Base-by-base conservation (phyloP, 2,797 vertebrate genomes). In the Sylvilagus floridanus region DNA sequence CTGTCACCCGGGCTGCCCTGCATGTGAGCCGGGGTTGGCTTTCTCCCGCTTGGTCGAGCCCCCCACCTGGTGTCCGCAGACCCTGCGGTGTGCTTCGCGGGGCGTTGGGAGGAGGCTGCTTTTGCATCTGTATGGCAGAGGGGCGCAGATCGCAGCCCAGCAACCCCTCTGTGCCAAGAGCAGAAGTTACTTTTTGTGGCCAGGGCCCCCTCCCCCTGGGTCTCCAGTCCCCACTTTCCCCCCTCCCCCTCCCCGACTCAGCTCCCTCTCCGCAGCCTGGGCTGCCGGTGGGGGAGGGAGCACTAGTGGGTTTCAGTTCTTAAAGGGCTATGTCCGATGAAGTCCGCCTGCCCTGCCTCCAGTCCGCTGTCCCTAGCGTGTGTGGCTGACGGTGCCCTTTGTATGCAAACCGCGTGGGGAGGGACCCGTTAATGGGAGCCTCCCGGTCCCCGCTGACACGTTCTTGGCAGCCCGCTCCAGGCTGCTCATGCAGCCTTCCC, bases 401-500 rank as follows among this genome's bases (percentile, higher is more conserved):
- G 97, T 97, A 97, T 92, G 91, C 54, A 24, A 78, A 75, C 42
- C n/a, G 85, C 12, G 54, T 78, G 91, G 92, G 90, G 79, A 90
- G 91, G 75, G 83, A 93, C 66, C 52, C 62, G 84, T 87, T 66
- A 94, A 96, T 12, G 60, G 71, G 73, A 96, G 83, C 92, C 88
- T 91, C 85, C 68, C 14, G 32, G 88, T 96, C 93, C 89, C 94
- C 47, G 84, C 86, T 93, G 95, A 97, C 96, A 96, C 66, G 90
- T 94, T 97, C 96, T 96, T 97, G 96, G 97, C 96, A 96, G 96
- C 63, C 91, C 22, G 79, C 95, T 96, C n/a, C 8, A 62, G 84
- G 93, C 94, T 97, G 96, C 96, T 97, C 91, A 92, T 97, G 98
- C 97, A 97, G 97, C 96, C 97, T 97, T 97, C 96, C 95, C 21